These are phyloP conservation scores for Oscheius sp. DNA, from an alignment of 2,888 invertebrate species.

Conservation along the genomic window DNA sequence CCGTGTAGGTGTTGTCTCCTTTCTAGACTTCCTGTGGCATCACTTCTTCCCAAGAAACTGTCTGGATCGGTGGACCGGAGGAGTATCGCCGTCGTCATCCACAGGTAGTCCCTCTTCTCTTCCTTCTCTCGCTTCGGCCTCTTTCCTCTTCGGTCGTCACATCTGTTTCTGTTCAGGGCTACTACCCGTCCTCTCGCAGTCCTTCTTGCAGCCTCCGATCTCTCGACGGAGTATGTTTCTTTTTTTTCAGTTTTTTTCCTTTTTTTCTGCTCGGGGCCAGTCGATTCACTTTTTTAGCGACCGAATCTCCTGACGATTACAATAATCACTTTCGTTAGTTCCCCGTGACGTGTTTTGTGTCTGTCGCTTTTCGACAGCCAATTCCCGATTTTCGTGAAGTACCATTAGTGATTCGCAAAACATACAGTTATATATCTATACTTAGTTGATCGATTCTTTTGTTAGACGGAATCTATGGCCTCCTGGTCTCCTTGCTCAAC, in stretches of 20 bases:
- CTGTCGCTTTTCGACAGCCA: too few relatives aligned
- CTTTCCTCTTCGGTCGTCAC: neutral
- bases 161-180: conserved; percentile 50
- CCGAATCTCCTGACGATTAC: too few relatives aligned
- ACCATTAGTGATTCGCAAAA: neutral
- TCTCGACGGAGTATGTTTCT: conserved; percentile 49
- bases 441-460: too few relatives aligned
- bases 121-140: neutral
- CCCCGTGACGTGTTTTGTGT: too few relatives aligned
- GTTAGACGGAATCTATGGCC: conserved; percentile 69
- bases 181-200: conserved; percentile 53
- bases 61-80: conserved; percentile 65
- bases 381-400: neutral
- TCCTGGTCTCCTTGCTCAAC: conserved; percentile 67
- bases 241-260: conserved; percentile 18
- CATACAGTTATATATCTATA: neutral
- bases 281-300: too few relatives aligned
- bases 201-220: conserved; percentile 55
- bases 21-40: conserved; percentile 43
- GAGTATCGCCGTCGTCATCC: conserved; percentile 65
- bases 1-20: conserved; percentile 3
- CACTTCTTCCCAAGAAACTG: conserved; percentile 61
- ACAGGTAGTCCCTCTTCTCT: conserved; percentile 55
- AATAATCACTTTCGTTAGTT: too few relatives aligned
- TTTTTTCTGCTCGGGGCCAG: too few relatives aligned